A percentile compares a stretch with the other conserved stretches of the same genome.
Conservation (phyloP, 2,888 invertebrate species). For the Timandra comae region DNA sequence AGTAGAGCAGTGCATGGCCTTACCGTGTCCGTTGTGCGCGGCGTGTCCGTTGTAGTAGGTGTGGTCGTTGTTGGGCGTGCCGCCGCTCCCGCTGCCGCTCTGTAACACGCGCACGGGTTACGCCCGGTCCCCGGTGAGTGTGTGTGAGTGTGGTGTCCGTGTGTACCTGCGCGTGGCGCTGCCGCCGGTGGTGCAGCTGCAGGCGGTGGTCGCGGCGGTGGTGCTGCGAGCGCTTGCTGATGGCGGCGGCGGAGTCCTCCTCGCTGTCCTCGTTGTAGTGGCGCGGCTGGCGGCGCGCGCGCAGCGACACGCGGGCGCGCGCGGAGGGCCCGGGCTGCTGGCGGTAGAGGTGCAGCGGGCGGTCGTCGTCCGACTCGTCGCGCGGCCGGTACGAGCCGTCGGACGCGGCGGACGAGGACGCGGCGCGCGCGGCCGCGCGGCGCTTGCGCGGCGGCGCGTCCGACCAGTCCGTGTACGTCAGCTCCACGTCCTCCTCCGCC, state of each 20-base stretch:
- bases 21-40: constrained; percentile 16
- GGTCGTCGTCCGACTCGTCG: constrained; percentile 58
- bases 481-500: constrained; percentile 43
- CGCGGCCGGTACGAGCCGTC: constrained; percentile 63
- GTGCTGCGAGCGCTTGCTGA: constrained; percentile 58
- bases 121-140: constrained; percentile 3
- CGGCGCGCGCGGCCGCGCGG: no score
- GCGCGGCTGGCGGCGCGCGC: constrained; percentile 20
- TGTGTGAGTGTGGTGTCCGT: constrained; percentile 17
- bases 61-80: constrained; percentile 50
- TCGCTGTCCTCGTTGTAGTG: constrained; percentile 79
- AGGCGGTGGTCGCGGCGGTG: constrained; percentile 25
- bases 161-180: constrained; percentile 12
- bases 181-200: constrained; percentile 22
- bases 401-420: constrained; percentile 44
- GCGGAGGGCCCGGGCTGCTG: constrained; percentile 13
- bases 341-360: constrained; percentile 40
- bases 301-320: constrained; percentile 16
- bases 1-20: constrained; percentile 18
- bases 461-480: constrained; percentile 31
- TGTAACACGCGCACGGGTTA: constrained; percentile 2
- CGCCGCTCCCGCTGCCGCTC: constrained; percentile 15
- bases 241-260: constrained; percentile 65
- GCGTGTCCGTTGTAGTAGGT: constrained; percentile 52
- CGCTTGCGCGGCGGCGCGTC: constrained; percentile 27